phyloP scores from a whole-genome alignment of 2,888 invertebrate species.

The Lagria hirta region DNA sequence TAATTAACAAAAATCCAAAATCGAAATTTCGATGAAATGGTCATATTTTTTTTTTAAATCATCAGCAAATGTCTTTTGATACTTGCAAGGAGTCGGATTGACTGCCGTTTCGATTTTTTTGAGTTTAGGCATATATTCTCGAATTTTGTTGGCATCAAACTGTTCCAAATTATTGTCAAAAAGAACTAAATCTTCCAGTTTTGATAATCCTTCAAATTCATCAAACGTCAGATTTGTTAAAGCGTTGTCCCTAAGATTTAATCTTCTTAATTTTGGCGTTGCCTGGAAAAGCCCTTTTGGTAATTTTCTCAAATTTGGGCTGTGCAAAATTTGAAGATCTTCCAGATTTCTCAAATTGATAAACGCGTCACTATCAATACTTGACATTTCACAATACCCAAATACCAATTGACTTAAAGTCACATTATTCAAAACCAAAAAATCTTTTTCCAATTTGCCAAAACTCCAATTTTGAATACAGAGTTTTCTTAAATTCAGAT shows the following conservation, averaged over 20 bases:
- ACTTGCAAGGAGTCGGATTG: conserved; percentile 4
- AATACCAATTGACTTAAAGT: conserved; percentile 4
- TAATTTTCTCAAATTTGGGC: conserved; percentile 1
- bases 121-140: conserved; percentile 4
- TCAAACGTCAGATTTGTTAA: conserved; percentile 6
- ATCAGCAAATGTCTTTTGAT: conserved; percentile 4
- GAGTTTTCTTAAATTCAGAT: conserved; percentile 8
- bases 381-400: background rate
- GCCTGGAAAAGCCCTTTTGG: conserved; percentile 1
- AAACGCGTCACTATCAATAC: conserved; percentile 1
- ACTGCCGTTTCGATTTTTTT: background rate
- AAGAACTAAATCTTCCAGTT: conserved; percentile 1
- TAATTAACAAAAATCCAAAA: no score
- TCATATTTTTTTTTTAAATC: conserved; percentile 2
- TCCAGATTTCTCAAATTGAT: conserved; percentile 1
- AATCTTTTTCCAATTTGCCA: conserved; percentile 1
- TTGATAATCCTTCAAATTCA: conserved; percentile 5
- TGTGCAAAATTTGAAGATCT: conserved; percentile 8
- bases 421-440: conserved; percentile 2
- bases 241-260: background rate
- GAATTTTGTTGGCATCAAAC: conserved; percentile 11
- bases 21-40: background rate
- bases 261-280: background rate
- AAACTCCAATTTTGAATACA: background rate
- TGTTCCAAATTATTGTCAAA: conserved; percentile 1